Evolutionary conservation across 2,113 vertebrate species (phyloP).

Genomic region (Taxidea taxus): DNA sequence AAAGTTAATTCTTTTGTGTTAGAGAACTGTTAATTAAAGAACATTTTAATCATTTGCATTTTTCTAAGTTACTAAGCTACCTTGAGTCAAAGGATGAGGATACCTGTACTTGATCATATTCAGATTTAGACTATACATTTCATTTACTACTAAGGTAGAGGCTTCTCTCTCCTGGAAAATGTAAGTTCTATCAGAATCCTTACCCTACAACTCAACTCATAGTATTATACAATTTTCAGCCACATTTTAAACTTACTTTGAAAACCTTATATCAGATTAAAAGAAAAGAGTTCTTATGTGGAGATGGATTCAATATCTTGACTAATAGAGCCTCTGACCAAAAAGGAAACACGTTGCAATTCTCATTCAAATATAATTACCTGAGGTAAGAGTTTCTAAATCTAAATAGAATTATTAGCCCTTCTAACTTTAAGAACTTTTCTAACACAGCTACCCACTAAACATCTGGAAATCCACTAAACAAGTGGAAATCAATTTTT

Average conservation of each 20-base stretch:
- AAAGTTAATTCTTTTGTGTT: neutral
- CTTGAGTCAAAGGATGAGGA: neutral
- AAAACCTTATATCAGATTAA: neutral
- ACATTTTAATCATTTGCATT: neutral
- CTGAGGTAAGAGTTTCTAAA: neutral
- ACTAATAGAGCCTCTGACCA: neutral
- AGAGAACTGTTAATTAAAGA: neutral
- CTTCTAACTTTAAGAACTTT: neutral
- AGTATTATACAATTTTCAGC: neutral
- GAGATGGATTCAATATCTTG: neutral
- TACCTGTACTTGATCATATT: slow-evolving; percentile 1
- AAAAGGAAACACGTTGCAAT: neutral
- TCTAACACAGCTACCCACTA: neutral
- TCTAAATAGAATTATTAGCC: neutral
- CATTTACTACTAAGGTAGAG: neutral
- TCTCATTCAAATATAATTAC: neutral
- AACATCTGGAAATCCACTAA: neutral
- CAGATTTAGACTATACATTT: neutral
- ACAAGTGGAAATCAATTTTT: neutral
- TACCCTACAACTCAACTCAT: neutral
- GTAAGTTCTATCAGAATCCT: neutral
- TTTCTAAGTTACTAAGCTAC: slow-evolving; percentile 2
- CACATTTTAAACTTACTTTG: neutral
- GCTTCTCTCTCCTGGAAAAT: slow-evolving; percentile 3
- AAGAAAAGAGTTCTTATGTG: neutral